Evolutionary conservation across 2,888 invertebrate genomes (phyloP).

Genomic region (Thymelicus acteon): DNA sequence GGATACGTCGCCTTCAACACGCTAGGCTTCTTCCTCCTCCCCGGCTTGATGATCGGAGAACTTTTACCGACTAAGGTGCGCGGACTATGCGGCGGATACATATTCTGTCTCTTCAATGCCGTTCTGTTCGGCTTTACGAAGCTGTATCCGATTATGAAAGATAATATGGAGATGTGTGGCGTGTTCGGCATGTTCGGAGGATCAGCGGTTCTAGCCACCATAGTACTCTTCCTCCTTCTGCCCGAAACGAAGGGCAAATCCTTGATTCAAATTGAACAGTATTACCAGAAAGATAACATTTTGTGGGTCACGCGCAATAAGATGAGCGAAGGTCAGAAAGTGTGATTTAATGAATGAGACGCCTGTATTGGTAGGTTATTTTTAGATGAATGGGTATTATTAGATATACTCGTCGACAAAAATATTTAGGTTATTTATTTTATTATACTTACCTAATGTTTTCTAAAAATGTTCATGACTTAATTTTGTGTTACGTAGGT

Average conservation of each 20-base stretch:
- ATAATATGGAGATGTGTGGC: slow-evolving; percentile 86
- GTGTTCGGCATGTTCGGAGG: slow-evolving; percentile 89
- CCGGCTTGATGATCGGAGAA: slow-evolving; percentile 91
- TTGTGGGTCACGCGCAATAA: slow-evolving; percentile 85
- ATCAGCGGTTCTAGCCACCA: slow-evolving; percentile 85
- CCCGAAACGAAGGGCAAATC: slow-evolving; percentile 91
- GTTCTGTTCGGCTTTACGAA: slow-evolving; percentile 89
- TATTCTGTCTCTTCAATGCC: slow-evolving; percentile 89
- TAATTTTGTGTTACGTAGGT: background rate
- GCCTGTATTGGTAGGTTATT: background rate
- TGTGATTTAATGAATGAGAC: slow-evolving; percentile 50
- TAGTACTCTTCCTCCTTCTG: slow-evolving; percentile 87
- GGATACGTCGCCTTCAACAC: slow-evolving; percentile 90
- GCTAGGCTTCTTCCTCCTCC: slow-evolving; percentile 89
- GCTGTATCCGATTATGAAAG: slow-evolving; percentile 87
- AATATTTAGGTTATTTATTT: background rate
- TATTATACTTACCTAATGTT: background rate
- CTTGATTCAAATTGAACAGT: slow-evolving; percentile 90
- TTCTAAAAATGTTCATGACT: background rate
- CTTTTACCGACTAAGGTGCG: slow-evolving; percentile 89
- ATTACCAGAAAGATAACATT: slow-evolving; percentile 88
- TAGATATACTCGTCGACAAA: background rate
- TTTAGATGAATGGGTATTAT: background rate
- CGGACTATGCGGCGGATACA: slow-evolving; percentile 89
- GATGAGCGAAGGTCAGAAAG: slow-evolving; percentile 55